Conservation (phyloP, 2,888 invertebrate species). For the Agrotis clavis region DNA sequence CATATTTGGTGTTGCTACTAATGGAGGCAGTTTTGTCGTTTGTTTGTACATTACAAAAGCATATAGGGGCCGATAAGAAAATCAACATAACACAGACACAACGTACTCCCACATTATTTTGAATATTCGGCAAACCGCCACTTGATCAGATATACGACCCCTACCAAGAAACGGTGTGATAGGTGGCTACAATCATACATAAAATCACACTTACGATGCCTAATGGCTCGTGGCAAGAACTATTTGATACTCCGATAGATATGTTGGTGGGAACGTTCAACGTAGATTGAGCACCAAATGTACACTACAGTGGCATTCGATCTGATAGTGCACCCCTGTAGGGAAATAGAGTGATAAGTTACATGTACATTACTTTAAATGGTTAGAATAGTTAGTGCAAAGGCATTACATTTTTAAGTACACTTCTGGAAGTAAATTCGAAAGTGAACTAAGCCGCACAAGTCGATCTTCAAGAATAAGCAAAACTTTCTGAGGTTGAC, state of each 20-base stretch:
- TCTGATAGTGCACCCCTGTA: conserved; percentile 48
- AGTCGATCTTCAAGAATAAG: too few species aligned
- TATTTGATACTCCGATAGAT: conserved; percentile 41
- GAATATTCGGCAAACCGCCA: conserved; percentile 37
- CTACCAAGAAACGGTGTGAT: conserved; percentile 31
- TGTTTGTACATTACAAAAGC: background rate
- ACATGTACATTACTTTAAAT: conserved; percentile 26
- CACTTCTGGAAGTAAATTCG: too few species aligned
- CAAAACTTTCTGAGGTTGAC: too few species aligned
- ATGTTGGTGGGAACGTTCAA: conserved; percentile 26
- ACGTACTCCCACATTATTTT: conserved; percentile 1
- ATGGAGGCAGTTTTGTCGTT: background rate
- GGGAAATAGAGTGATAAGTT: conserved; percentile 45
- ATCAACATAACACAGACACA: background rate
- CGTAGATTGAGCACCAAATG: conserved; percentile 44
- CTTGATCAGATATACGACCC: conserved; percentile 51
- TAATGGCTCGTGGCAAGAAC: conserved; percentile 49
- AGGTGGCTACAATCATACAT: conserved; percentile 41
- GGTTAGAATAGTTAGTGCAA: background rate
- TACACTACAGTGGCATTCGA: conserved; percentile 31
- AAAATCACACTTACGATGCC: conserved; percentile 53
- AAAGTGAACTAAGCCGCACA: too few species aligned
- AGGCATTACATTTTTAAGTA: conserved; percentile 5
- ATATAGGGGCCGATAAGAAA: conserved; percentile 5
- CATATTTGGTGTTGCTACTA: too few species aligned